These are phyloP conservation scores for Drosophila diplacantha DNA, from an alignment of 2,888 invertebrate species.

Conservation along the genomic window DNA sequence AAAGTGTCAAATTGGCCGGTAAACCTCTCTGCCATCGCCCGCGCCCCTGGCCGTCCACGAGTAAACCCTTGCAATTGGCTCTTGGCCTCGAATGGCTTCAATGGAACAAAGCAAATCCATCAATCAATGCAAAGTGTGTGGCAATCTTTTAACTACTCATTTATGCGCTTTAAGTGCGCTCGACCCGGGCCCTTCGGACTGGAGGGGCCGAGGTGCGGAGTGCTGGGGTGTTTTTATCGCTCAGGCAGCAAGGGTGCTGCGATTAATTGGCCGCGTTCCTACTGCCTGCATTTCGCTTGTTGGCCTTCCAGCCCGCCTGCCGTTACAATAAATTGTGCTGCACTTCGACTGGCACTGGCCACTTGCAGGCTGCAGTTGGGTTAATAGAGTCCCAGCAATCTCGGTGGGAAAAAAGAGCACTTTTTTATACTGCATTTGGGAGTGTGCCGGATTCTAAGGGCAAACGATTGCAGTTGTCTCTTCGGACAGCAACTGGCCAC, in stretches of 20 bases:
- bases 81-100: conserved; percentile 19
- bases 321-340: conserved; percentile 48
- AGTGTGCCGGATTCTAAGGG: conserved; percentile 2
- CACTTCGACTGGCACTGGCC: conserved; percentile 25
- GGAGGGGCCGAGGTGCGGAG: background rate
- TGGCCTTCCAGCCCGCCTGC: conserved; percentile 8
- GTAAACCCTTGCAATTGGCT: conserved; percentile 34
- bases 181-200: conserved; percentile 5
- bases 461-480: background rate
- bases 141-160: conserved; percentile 45
- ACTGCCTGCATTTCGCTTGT: conserved; percentile 6
- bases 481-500: background rate
- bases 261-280: conserved; percentile 47
- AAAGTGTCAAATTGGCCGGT: conserved; percentile 39
- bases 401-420: background rate
- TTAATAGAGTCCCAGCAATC: conserved; percentile 3
- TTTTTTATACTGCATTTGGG: conserved; percentile 2
- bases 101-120: conserved; percentile 30
- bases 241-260: conserved; percentile 18
- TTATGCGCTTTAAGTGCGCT: conserved; percentile 36
- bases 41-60: background rate
- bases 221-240: conserved; percentile 18
- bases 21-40: background rate
- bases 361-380: conserved; percentile 22
- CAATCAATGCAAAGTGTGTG: conserved; percentile 38